Evolutionary conservation across 2,797 vertebrate species (phyloP).

Genomic region (Danio albolineatus): DNA sequence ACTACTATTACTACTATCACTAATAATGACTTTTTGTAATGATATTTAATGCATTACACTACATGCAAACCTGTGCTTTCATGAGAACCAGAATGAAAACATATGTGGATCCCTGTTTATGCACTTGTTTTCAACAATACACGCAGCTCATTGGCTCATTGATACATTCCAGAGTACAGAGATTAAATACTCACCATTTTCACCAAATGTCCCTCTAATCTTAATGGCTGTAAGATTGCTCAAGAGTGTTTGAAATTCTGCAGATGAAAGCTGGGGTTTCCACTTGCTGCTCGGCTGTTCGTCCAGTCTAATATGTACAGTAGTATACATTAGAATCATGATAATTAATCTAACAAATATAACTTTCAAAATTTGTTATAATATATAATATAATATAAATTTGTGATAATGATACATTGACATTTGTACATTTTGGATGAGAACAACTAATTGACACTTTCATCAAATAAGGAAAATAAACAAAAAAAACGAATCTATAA

Average conservation of each 20-base stretch:
- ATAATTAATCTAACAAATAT: no score
- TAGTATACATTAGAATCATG: background rate
- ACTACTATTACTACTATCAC: no score
- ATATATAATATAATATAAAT: no score
- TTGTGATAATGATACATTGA: background rate
- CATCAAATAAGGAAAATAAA: no score
- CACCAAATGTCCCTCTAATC: conserved; percentile 90
- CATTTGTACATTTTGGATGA: no score
- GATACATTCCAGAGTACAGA: background rate
- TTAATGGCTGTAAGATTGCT: conserved; percentile 89
- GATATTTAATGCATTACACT: no score
- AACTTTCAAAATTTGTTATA: no score
- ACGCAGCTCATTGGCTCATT: background rate
- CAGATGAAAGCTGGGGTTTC: conserved; percentile 84
- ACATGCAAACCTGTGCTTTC: no score
- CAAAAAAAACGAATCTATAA: no score
- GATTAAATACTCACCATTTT: conserved; percentile 81
- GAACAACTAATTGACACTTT: no score
- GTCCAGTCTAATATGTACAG: conserved; percentile 79
- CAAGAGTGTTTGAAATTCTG: conserved; percentile 86
- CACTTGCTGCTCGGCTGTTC: conserved; percentile 84
- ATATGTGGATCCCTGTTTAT: background rate
- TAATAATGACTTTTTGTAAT: no score
- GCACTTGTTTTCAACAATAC: background rate
- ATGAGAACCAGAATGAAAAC: no score